Evolutionary conservation across 1,140 invertebrate species (phyloP).

Genomic region (Aphidius gifuensis): DNA sequence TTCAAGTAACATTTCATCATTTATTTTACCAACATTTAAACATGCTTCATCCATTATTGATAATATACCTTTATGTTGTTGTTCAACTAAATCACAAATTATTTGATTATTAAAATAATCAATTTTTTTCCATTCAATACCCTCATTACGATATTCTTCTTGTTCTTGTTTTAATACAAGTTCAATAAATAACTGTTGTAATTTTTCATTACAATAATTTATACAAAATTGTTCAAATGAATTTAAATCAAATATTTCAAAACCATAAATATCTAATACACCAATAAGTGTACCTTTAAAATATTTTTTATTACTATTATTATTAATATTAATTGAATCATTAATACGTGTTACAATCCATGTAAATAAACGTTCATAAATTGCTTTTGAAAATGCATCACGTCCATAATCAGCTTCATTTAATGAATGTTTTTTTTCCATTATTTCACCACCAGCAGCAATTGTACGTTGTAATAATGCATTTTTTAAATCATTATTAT

Average conservation of each 20-base stretch:
- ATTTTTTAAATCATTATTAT: constrained; percentile 67
- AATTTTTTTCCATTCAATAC: constrained; percentile 87
- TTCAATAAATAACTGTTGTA: constrained; percentile 95
- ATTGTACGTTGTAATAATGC: constrained; percentile 84
- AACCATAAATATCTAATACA: constrained; percentile 95
- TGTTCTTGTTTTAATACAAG: constrained; percentile 94
- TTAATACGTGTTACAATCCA: constrained; percentile 92
- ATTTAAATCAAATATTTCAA: constrained; percentile 94
- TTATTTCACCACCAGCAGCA: constrained; percentile 89
- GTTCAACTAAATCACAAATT: constrained; percentile 91
- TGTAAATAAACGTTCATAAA: constrained; percentile 88
- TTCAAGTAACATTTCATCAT: constrained; percentile 86
- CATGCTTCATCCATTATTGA: constrained; percentile 94
- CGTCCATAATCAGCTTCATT: constrained; percentile 84
- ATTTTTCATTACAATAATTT: constrained; percentile 96
- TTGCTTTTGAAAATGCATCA: constrained; percentile 90
- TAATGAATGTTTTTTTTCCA: constrained; percentile 86
- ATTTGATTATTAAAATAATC: constrained; percentile 92
- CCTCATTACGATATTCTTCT: constrained; percentile 89
- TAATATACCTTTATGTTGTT: constrained; percentile 85
- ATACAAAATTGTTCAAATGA: constrained; percentile 95
- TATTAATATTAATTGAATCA: constrained; percentile 69
- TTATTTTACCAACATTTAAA: constrained; percentile 89
- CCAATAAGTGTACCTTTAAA: constrained; percentile 85
- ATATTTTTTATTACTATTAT: constrained; percentile 54